These are phyloP conservation scores for Corvus hawaiiensis DNA, from an alignment of 2,113 vertebrate genomes.

Conservation along the genomic window DNA sequence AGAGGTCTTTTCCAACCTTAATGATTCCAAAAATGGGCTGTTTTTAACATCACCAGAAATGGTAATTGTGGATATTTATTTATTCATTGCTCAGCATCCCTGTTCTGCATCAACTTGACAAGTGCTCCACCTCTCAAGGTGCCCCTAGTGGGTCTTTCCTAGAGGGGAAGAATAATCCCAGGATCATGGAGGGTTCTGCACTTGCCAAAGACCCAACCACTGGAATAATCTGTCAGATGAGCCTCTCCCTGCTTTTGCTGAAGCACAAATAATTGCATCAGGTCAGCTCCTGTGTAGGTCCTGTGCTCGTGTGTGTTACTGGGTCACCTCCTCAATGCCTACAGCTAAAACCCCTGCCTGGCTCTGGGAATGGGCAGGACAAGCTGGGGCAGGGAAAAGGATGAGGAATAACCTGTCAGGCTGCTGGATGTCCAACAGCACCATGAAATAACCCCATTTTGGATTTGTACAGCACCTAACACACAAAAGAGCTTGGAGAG, in stretches of 20 bases:
- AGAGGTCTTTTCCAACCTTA: not conserved
- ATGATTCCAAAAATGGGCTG: not conserved
- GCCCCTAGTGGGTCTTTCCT: not conserved
- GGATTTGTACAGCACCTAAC: too few species aligned
- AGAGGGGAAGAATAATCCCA: not conserved
- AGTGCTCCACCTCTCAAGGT: not conserved
- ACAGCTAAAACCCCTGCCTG: not conserved
- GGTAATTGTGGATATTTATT: not conserved
- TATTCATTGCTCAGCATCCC: not conserved
- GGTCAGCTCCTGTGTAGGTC: not conserved
- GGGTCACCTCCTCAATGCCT: not conserved
- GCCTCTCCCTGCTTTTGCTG: not conserved
- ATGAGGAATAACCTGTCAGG: accelerated
- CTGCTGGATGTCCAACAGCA: not conserved
- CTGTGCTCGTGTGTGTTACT: not conserved
- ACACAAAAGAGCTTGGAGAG: accelerated
- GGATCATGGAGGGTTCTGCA: not conserved
- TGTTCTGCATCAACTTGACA: not conserved
- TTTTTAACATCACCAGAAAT: not conserved
- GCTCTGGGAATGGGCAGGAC: not conserved
- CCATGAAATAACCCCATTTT: accelerated
- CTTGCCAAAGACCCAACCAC: not conserved
- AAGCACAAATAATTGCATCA: not conserved
- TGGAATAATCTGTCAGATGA: not conserved
- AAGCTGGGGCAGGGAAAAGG: not conserved